These are phyloP conservation scores for Tridacna crocea DNA, from an alignment of 2,888 invertebrate genomes.

Conservation along the genomic window DNA sequence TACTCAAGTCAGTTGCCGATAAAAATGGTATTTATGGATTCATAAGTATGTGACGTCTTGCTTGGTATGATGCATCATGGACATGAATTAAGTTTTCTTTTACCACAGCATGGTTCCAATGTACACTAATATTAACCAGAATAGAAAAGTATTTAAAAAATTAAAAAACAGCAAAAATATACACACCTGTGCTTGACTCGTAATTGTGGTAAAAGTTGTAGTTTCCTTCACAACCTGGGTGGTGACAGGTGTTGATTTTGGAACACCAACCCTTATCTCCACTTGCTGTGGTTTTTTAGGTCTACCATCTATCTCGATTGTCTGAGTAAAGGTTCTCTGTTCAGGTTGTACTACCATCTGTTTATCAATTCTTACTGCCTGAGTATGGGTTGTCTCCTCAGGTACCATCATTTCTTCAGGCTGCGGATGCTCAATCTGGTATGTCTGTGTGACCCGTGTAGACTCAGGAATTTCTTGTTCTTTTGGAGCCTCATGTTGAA, in stretches of 20 bases:
- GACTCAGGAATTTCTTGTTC: slow-evolving; percentile 56
- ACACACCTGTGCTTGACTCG: slow-evolving; percentile 60
- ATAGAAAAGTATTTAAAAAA: too few species aligned
- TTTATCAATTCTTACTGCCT: slow-evolving; percentile 64
- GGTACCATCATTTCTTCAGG: slow-evolving; percentile 63
- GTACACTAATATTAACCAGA: too few species aligned
- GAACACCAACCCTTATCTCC: slow-evolving; percentile 74
- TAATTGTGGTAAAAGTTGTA: slow-evolving; percentile 64
- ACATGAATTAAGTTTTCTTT: too few species aligned
- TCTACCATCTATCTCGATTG: slow-evolving; percentile 30
- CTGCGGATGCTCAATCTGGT: slow-evolving; percentile 52
- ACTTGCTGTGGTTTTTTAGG: slow-evolving; percentile 60
- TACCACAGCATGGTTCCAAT: too few species aligned
- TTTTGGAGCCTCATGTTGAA: slow-evolving; percentile 66
- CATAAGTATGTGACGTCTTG: too few species aligned
- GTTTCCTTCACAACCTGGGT: slow-evolving; percentile 71
- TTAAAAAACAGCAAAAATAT: too few species aligned
- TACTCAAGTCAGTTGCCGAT: too few species aligned
- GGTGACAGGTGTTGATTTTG: slow-evolving; percentile 61
- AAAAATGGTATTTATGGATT: too few species aligned
- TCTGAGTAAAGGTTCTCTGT: slow-evolving; percentile 44
- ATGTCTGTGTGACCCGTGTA: slow-evolving; percentile 59
- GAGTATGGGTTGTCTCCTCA: slow-evolving; percentile 63
- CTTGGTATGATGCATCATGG: too few species aligned
- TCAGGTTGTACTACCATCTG: slow-evolving; percentile 42